Evolutionary conservation across 2,113 vertebrate genomes (phyloP).

Genomic region (Uria lomvia): DNA sequence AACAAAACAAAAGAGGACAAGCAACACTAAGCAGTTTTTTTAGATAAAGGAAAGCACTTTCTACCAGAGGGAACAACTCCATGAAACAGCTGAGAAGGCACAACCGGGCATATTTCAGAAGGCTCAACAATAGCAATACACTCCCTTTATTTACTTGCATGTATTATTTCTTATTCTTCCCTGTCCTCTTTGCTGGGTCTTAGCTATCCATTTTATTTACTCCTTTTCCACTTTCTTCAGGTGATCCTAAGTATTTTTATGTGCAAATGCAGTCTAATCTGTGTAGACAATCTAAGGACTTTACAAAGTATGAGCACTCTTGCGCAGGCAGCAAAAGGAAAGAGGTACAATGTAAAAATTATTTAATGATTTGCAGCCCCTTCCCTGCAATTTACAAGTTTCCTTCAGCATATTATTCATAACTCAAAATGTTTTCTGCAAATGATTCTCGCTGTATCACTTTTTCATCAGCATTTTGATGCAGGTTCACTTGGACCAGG

Average conservation of each 20-base stretch:
- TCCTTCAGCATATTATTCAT: not conserved
- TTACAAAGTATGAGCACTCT: not conserved
- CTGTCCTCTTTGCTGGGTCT: not conserved
- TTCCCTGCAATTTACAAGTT: not conserved
- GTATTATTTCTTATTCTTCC: not conserved
- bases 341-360: not conserved
- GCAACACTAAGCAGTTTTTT: not conserved
- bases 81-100: not conserved
- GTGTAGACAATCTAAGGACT: not conserved
- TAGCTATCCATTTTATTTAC: not conserved
- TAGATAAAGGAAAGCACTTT: not conserved
- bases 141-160: not conserved
- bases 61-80: not conserved
- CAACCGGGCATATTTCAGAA: not conserved
- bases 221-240: not conserved
- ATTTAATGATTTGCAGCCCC: not conserved
- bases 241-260: not conserved
- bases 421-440: not conserved
- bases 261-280: not conserved
- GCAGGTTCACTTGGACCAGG: not conserved
- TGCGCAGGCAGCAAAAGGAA: not conserved
- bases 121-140: not conserved
- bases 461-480: not conserved
- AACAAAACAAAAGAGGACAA: slow-evolving; percentile 15
- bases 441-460: not conserved